A percentile compares a stretch with the other conserved stretches of the same genome.
Evolutionary conservation across 2,888 invertebrate genomes (phyloP).

Genomic region (Geotrupes spiniger): DNA sequence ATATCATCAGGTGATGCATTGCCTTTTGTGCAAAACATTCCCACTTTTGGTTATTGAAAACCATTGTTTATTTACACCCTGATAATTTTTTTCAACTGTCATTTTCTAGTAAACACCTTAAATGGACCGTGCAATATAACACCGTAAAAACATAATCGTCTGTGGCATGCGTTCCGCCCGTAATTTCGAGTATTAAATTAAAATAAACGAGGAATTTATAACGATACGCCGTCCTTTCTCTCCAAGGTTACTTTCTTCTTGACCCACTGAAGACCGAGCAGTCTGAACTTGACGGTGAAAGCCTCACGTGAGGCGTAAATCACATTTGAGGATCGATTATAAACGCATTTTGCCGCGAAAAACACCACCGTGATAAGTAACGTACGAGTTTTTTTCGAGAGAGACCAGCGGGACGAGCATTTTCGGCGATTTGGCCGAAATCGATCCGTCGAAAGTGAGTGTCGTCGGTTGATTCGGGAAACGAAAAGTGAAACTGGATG

Average conservation of each 20-base stretch:
- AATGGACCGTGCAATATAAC: no score
- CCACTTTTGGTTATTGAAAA: no score
- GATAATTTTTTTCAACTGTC: no score
- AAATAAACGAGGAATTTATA: slow-evolving; percentile 2
- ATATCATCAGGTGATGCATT: no score
- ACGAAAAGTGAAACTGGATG: slow-evolving; percentile 1
- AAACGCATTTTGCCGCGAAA: slow-evolving; percentile 11
- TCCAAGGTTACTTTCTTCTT: slow-evolving; percentile 25
- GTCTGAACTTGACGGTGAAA: slow-evolving; percentile 38
- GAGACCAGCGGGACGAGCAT: no score
- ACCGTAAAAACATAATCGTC: no score
- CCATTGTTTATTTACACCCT: no score
- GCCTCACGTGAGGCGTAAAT: slow-evolving; percentile 28
- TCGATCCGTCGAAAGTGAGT: neutral
- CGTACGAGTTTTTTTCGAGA: slow-evolving; percentile 12
- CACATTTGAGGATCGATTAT: slow-evolving; percentile 16
- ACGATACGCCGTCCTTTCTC: slow-evolving; percentile 18
- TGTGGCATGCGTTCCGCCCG: no score
- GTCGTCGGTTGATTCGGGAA: neutral
- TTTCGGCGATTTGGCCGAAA: neutral
- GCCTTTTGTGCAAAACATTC: no score
- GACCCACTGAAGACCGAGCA: slow-evolving; percentile 27
- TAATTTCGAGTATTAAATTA: neutral
- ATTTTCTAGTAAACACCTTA: no score
- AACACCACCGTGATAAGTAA: slow-evolving; percentile 19